phyloP scores from a whole-genome alignment of 35 echinoderm and acorn worm genomes.

The Diadema setosum region DNA sequence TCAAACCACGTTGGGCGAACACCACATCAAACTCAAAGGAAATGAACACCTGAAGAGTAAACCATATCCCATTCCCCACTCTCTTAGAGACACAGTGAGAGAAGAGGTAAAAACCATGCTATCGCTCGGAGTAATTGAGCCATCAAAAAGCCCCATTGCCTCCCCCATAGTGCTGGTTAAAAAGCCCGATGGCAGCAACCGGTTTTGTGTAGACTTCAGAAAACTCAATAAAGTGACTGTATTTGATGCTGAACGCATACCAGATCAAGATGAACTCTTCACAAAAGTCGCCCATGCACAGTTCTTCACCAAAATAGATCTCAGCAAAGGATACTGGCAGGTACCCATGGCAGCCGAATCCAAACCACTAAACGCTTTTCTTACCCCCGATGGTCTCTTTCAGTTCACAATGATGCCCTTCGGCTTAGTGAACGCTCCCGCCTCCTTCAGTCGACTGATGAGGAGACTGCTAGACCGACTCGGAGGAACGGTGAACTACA shows the following conservation, averaged over 20 bases:
- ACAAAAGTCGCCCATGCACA: background rate
- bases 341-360: no score
- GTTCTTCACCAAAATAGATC: constrained; percentile 45
- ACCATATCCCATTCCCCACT: constrained; percentile 61
- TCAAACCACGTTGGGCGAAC: no score
- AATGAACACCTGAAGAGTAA: constrained; percentile 29
- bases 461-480: constrained; percentile 30
- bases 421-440: no score
- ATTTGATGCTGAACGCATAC: constrained; percentile 54
- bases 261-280: constrained; percentile 52
- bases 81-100: constrained; percentile 44
- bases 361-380: no score
- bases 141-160: background rate
- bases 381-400: no score
- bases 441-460: no score
- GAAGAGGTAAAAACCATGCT: constrained; percentile 29
- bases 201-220: no score
- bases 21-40: background rate
- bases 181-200: no score
- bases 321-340: constrained; percentile 74
- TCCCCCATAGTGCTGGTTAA: no score
- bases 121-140: constrained; percentile 7
- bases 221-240: constrained; percentile 23
- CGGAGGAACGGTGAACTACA: constrained; percentile 20
- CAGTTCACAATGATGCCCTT: no score